Base-by-base conservation (phyloP, 2,797 vertebrate genomes). In the Liasis olivaceus region DNA sequence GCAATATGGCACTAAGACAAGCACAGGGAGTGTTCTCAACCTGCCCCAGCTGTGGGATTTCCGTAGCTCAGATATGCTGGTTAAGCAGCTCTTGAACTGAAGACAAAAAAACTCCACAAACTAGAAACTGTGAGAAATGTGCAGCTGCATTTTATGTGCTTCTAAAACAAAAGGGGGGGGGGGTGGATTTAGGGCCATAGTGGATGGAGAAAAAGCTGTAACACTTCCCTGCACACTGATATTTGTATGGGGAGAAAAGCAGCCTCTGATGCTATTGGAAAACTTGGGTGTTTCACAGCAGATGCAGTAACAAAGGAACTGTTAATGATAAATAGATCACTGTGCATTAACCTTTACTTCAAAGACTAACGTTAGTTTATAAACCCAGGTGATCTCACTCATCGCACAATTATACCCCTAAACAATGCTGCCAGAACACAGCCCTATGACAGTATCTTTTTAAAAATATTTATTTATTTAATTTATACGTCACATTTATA, bases 321-420 rank as follows among this genome's bases (percentile, higher is more conserved):
- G 20, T 81, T 81, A 81, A 47, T 47, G 63, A n/a, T 59, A 36
- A 54, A 90, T 85, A 15, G 69, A 60, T 47, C 90, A 36, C 60
- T 91, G 5, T 93, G 56, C 0, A 88, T n/a, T 28, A 88, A 90
- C 81, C 90, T 95, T 90, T 56, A 91, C 91, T 89, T 87, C 92
- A 93, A 93, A 93, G 63, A 4, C 12, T 87, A 56, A 24, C 60
- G 62, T 51, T 12, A 4, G 91, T 93, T 95, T 90, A 84, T 58
- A 87, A 91, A 62, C 85, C 89, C 56, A 87, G 56, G 92, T 93
- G n/a, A 94, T 90, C 77, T 92, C 28, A 72, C 42, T 56, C 89
- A 14, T 0, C 47, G 90, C 86, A 13, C 72, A 31, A 81, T 15
- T 81, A 66, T 87, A 3, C 86, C 59, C 89, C 91, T 26, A 91